Evolutionary conservation across 1,140 invertebrate species (phyloP), one percentile per base, ranked within the genome.

Genomic region (Apis cerana): DNA sequence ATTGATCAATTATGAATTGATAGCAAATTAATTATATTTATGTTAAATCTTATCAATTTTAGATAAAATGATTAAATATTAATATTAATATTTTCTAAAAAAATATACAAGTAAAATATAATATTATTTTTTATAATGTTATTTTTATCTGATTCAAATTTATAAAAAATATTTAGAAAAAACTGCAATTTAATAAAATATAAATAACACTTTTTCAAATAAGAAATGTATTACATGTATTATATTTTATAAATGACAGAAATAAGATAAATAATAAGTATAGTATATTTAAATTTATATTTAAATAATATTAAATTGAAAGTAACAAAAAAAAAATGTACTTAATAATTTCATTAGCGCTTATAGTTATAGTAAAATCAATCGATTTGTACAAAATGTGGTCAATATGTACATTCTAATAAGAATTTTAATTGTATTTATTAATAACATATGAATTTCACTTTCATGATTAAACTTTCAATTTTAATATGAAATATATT

Each of bases 381-480:
- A 75, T 48, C 27, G 54, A 43, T 87, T 83, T 86, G 58, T 70
- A 19, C 23, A 43, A 19, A 50, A 52, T 78, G 23, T 76, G 71
- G 69, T 62, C 75, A 61, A 33, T 62, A 74, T 54, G 52, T 85
- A 78, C 75, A 82, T 79, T 33, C 33, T 33, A 33, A 43, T 43
- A 43, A 61, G 82, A 64, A 76, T 69, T 78, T 62, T 64, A 75
- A 70, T 75, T 80, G 58, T 59, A 61, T 75, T 65, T 85, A 76
- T 82, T 69, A 65, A 80, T 50, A 75, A 43, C 84, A 67, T 64
- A 68, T 62, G 23, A 76, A 83, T 86, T 80, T 67, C 43, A 82
- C 79, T 83, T 85, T 56, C 65, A 48, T 54, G 27, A 83, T 79
- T 76, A 64, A 12, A 75, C 85, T 83, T 61, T 72, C 61, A 64